Evolutionary conservation across 1,140 invertebrate genomes (phyloP).

Genomic region (Vanessa tameamea): DNA sequence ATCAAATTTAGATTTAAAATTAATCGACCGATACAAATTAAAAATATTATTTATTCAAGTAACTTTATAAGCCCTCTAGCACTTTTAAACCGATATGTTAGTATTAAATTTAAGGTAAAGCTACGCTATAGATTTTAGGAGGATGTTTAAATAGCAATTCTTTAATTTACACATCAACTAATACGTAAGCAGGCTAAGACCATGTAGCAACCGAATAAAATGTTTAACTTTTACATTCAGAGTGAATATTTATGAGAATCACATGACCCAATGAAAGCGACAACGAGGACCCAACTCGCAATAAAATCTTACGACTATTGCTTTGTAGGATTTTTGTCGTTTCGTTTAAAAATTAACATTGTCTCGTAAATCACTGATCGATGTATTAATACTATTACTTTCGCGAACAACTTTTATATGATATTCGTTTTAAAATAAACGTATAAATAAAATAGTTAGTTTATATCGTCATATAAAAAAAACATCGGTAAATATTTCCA

Average conservation of each 20-base stretch:
- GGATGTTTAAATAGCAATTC: background rate
- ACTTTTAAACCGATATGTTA: too few relatives aligned
- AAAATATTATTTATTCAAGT: too few relatives aligned
- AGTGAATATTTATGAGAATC: conserved; percentile 37
- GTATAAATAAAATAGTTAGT: background rate
- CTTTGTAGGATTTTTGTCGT: conserved; percentile 23
- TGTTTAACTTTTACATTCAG: conserved; percentile 32
- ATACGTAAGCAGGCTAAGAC: background rate
- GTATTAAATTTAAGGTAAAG: too few relatives aligned
- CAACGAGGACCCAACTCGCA: conserved; percentile 29
- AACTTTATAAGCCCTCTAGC: too few relatives aligned
- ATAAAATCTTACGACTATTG: conserved; percentile 34
- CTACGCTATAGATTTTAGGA: too few relatives aligned
- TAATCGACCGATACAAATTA: too few relatives aligned
- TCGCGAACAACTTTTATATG: background rate
- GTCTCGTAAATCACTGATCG: background rate
- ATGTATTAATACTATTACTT: background rate
- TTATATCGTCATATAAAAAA: background rate
- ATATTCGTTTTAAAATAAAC: background rate
- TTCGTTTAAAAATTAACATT: conserved; percentile 5
- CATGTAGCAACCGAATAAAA: conserved; percentile 15
- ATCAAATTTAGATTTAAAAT: too few relatives aligned
- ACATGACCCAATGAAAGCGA: conserved; percentile 37
- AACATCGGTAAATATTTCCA: background rate
- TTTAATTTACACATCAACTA: background rate